Evolutionary conservation across 2,888 invertebrate species (phyloP), one percentile per base, ranked within the genome.

Genomic region (Drosophila nr. fundita): DNA sequence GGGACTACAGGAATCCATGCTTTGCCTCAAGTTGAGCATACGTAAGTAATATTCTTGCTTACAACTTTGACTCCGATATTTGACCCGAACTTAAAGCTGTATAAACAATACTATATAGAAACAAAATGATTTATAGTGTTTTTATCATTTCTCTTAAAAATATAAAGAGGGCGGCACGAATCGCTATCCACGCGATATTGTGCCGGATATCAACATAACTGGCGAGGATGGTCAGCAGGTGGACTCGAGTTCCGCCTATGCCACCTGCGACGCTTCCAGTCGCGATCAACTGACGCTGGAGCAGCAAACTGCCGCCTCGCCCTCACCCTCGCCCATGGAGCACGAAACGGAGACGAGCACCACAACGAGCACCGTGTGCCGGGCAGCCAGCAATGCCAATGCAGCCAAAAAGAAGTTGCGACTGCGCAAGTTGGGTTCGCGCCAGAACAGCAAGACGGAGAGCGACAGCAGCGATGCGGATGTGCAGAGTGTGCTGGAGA

Each of bases 401-500:
- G 81, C 79, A 0, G 64, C 85, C 59, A 92, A 93, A 63, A 92
- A 92, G 58, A 93, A 93, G 69, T 68, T 90, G 34, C 91, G 93
- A 1, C 80, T 92, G 24, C 90, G 93, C 11, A 93, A 93, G 78
- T 90, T 93, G 84, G 93, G 93, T 3, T 93, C 93, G 0, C 82
- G 93, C 0, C 93, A 93, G 78, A 93, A 92, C 60, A 93, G 93
- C 73, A 93, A 93, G 82, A 93, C 93, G 0, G 93, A 93, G 73
- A 93, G 93, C 71, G 93, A 93, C 66, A 93, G 92, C 66, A 92
- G 92, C 48, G 92, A 92, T 77, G 92, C 90, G 52, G 91, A 92
- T 18, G 80, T 89, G 4, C 84, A 85, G 2, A 91, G 87, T 73
- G 80, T 91, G 4, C 55, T 92, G 59, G 93, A 93, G 77, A 91